phyloP scores from a whole-genome alignment of 2,113 vertebrate species.

The Sinocyclocheilus grahami region DNA sequence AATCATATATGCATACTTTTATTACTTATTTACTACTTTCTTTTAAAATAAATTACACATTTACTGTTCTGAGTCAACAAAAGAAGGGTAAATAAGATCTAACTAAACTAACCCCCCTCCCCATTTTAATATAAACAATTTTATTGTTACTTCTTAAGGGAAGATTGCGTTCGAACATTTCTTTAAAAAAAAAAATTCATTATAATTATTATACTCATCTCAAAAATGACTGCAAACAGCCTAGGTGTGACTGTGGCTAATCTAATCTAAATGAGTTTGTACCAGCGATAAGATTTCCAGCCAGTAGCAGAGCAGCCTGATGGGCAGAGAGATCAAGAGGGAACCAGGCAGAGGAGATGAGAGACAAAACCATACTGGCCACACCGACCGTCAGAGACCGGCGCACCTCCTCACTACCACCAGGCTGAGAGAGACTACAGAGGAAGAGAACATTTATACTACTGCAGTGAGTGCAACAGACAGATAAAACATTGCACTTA shows the following conservation, averaged over 20 bases:
- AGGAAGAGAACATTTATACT: neutral
- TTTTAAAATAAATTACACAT: neutral
- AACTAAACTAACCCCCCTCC: neutral
- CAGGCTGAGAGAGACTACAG: conserved; percentile 81
- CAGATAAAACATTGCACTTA: neutral
- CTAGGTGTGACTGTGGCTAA: neutral
- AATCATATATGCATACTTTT: neutral
- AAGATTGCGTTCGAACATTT: neutral
- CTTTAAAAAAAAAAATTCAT: neutral
- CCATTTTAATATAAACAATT: neutral
- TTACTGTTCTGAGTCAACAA: neutral
- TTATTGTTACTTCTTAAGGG: neutral
- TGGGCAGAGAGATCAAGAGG: conserved; percentile 95
- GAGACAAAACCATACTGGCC: conserved; percentile 87
- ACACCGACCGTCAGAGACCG: conserved; percentile 86
- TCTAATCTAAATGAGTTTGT: neutral
- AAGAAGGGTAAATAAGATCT: neutral
- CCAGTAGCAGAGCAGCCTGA: conserved; percentile 90
- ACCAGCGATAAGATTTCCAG: conserved; percentile 94
- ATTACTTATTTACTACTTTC: neutral
- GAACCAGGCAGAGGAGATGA: conserved; percentile 95
- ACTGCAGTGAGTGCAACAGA: neutral
- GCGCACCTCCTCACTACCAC: conserved; percentile 75
- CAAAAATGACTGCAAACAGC: neutral
- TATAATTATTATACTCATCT: neutral